These are phyloP conservation scores for Hyposoter dolosus DNA, from an alignment of 2,888 invertebrate species.

Conservation along the genomic window DNA sequence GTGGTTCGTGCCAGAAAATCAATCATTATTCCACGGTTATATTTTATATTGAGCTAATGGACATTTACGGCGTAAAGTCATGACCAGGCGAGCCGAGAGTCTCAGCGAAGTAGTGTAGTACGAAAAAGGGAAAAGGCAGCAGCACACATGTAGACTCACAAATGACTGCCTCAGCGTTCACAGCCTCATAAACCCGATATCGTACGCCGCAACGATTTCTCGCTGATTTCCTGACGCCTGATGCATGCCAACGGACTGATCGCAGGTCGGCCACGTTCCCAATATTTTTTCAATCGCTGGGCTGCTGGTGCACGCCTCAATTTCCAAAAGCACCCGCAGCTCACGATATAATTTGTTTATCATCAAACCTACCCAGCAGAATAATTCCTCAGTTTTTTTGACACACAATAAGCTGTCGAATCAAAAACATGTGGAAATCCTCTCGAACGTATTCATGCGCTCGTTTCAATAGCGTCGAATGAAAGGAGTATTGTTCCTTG, in stretches of 20 bases:
- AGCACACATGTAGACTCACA: not conserved
- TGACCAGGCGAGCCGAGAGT: slow-evolving; percentile 9
- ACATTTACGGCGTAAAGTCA: slow-evolving; percentile 63
- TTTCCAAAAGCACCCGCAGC: not conserved
- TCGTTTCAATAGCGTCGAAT: not conserved
- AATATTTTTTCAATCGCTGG: not conserved
- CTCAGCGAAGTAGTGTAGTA: slow-evolving; percentile 6
- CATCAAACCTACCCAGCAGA: slow-evolving; percentile 33
- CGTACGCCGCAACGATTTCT: slow-evolving; percentile 61
- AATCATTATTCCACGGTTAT: slow-evolving; percentile 66
- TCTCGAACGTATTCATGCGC: not conserved
- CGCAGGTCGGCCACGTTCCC: not conserved
- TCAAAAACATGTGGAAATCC: not conserved
- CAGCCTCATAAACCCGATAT: slow-evolving; percentile 65
- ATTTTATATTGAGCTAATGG: slow-evolving; percentile 68
- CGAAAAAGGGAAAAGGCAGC: slow-evolving; percentile 12
- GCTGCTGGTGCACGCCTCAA: too few relatives aligned
- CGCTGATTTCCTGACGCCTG: slow-evolving; percentile 41
- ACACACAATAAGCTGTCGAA: not conserved
- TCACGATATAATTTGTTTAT: not conserved
- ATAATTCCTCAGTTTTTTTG: slow-evolving; percentile 45
- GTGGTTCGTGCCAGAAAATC: slow-evolving; percentile 56
- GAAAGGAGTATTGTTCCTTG: not conserved
- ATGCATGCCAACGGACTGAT: slow-evolving; percentile 33
- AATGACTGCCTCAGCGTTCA: slow-evolving; percentile 20